Evolutionary conservation across 2,888 invertebrate genomes (phyloP).

Genomic region (Strigamia maritima): DNA sequence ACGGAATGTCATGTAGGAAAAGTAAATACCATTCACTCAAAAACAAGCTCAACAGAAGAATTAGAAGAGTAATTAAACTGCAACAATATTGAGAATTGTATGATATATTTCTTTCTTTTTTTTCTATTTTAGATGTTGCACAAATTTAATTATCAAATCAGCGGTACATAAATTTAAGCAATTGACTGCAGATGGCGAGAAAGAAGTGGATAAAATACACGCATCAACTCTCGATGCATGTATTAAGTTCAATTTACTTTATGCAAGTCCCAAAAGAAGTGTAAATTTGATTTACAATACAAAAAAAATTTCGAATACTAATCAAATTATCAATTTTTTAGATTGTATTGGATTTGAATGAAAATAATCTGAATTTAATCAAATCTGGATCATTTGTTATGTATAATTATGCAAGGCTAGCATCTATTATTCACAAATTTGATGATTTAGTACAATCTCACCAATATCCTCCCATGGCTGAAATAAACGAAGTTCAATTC

Average conservation of each 20-base stretch:
- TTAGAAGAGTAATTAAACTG: not conserved
- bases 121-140: not conserved
- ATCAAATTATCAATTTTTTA: not conserved
- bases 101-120: not conserved
- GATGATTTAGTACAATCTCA: not conserved
- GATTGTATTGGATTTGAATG: not conserved
- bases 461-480: not conserved
- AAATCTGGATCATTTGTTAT: conserved; percentile 18
- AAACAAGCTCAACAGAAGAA: not conserved
- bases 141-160: not conserved
- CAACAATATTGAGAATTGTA: not conserved
- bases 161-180: not conserved
- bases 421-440: not conserved
- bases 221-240: not conserved
- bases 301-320: not conserved
- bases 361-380: not conserved
- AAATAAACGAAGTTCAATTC: not conserved
- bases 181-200: not conserved
- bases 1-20: not conserved
- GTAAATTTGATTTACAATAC: not conserved
- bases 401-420: conserved; percentile 17
- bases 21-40: not conserved
- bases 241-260: not conserved
- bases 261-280: not conserved
- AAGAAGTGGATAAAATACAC: not conserved